A percentile compares a stretch with the other conserved stretches of the same genome.
Evolutionary conservation across 2,797 vertebrate species (phyloP).

Genomic region (Sylvia borin): DNA sequence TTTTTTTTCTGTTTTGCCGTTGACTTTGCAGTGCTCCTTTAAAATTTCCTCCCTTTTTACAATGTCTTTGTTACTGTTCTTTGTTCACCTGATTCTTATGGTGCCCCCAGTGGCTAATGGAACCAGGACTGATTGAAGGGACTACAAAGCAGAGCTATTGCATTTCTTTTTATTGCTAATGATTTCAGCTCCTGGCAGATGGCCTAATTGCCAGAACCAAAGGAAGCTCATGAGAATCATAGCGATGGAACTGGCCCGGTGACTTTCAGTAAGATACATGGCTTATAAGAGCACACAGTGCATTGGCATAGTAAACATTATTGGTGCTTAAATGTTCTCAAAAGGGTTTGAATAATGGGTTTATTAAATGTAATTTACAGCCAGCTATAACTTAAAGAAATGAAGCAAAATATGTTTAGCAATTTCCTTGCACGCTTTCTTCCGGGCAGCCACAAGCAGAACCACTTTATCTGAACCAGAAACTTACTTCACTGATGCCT

Average conservation of each 20-base stretch:
- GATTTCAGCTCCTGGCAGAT: constrained; percentile 70
- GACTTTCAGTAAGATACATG: constrained; percentile 70
- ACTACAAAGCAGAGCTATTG: constrained; percentile 51
- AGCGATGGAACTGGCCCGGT: constrained; percentile 41
- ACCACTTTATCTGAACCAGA: background rate
- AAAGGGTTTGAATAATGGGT: constrained; percentile 43
- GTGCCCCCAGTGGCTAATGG: background rate
- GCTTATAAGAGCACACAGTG: constrained; percentile 26
- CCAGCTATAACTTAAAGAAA: constrained; percentile 65
- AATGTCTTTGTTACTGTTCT: background rate
- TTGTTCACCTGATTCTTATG: background rate
- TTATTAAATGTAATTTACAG: constrained; percentile 68
- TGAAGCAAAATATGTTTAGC: constrained; percentile 39
- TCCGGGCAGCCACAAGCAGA: background rate
- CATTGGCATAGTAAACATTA: constrained; percentile 62
- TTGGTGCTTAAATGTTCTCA: constrained; percentile 52
- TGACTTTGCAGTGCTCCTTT: background rate
- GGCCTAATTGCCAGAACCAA: constrained; percentile 71
- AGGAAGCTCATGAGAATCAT: constrained; percentile 61
- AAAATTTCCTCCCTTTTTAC: background rate
- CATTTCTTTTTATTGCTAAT: constrained; percentile 75
- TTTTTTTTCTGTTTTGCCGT: background rate
- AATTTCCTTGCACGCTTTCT: constrained; percentile 19
- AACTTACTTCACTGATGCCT: constrained; percentile 15
- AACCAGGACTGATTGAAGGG: constrained; percentile 11